Conservation (phyloP, 2,888 invertebrate species). For the Leptura quadrifasciata region DNA sequence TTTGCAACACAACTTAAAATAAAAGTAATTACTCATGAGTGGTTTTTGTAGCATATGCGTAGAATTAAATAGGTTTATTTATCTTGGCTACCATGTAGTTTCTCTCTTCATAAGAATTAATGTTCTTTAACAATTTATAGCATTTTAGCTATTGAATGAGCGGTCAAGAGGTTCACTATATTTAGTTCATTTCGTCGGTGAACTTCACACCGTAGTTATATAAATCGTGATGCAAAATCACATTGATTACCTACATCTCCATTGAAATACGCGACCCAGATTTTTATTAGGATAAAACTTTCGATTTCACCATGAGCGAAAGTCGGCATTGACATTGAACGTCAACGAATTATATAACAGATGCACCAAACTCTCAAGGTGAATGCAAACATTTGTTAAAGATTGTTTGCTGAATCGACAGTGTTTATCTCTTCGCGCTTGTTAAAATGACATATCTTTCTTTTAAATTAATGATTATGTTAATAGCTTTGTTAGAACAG, state of each 20-base stretch:
- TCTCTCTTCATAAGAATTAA: no score
- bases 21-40: no score
- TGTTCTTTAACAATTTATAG: no score
- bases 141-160: neutral
- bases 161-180: neutral
- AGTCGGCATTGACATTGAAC: conserved; percentile 31
- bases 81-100: no score
- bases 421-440: neutral
- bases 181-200: neutral
- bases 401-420: neutral
- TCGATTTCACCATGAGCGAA: conserved; percentile 21
- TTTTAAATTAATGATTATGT: no score
- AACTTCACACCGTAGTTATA: neutral
- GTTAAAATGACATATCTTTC: neutral
- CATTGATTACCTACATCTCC: neutral
- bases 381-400: neutral
- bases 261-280: conserved; percentile 9
- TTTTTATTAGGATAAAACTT: conserved; percentile 13
- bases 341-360: neutral
- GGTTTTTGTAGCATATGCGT: no score
- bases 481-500: no score
- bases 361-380: neutral
- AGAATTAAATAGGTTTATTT: no score
- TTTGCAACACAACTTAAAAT: no score
- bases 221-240: neutral